Percentiles rank a stretch among this genome's conserved stretches.
These are phyloP conservation scores for Miltochrista miniata DNA, from an alignment of 2,888 invertebrate genomes.

Conservation along the genomic window DNA sequence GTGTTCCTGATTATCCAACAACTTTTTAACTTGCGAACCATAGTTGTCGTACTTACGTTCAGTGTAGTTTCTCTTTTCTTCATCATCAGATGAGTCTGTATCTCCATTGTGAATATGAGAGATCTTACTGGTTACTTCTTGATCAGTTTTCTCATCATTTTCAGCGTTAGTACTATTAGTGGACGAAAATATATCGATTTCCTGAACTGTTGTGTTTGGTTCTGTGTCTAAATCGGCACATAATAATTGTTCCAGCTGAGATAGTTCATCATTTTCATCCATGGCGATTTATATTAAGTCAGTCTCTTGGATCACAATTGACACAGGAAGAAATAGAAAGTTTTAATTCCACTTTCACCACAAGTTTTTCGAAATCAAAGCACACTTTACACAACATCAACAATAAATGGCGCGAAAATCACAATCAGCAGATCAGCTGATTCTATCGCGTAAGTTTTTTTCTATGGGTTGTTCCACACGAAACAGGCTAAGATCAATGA, in stretches of 20 bases:
- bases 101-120: conserved; percentile 83
- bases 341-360: too few species aligned
- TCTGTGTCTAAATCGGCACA: conserved; percentile 61
- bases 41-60: conserved; percentile 88
- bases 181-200: conserved; percentile 66
- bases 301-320: too few species aligned
- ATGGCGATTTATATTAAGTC: not conserved
- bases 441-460: too few species aligned
- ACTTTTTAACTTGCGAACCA: conserved; percentile 87
- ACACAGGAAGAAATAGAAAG: too few species aligned
- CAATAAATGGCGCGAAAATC: too few species aligned
- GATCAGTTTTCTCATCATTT: conserved; percentile 17
- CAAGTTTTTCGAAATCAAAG: too few species aligned
- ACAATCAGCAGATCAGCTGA: too few species aligned
- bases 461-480: too few species aligned
- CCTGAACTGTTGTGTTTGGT: conserved; percentile 37
- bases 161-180: conserved; percentile 27
- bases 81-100: conserved; percentile 92
- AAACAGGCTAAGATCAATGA: too few species aligned
- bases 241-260: conserved; percentile 72
- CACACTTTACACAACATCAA: too few species aligned
- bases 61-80: conserved; percentile 89
- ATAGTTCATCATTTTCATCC: conserved; percentile 57
- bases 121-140: conserved; percentile 22
- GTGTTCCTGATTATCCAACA: conserved; percentile 74